Conservation (phyloP, 2,888 invertebrate species). For the Temnothorax rugatulus region DNA sequence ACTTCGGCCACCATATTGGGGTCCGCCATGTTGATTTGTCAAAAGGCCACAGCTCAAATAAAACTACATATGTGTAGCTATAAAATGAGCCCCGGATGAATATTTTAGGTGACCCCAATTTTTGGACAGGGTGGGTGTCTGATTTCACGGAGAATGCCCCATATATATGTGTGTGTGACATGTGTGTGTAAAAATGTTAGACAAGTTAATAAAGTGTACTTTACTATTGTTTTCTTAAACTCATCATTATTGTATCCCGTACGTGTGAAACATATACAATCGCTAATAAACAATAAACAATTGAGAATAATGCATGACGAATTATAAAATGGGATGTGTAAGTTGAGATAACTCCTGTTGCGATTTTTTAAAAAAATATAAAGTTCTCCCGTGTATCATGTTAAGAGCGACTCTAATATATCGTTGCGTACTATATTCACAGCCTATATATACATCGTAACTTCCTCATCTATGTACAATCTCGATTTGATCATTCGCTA, state of each 20-base stretch:
- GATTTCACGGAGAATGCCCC: too few species aligned
- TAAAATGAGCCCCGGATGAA: too few species aligned
- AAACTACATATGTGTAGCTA: too few species aligned
- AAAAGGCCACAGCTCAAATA: too few species aligned
- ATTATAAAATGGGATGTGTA: slow-evolving; percentile 27
- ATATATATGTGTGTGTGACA: background rate
- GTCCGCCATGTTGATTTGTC: too few species aligned
- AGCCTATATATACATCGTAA: slow-evolving; percentile 72
- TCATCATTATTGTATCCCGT: background rate
- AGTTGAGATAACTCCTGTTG: slow-evolving; percentile 34
- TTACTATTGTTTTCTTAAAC: background rate
- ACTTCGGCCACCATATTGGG: too few species aligned
- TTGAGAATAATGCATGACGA: slow-evolving; percentile 13
- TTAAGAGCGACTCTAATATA: slow-evolving; percentile 48
- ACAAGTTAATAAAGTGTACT: background rate
- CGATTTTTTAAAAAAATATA: slow-evolving; percentile 55
- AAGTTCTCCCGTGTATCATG: slow-evolving; percentile 35
- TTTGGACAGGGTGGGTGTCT: too few species aligned
- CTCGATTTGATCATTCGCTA: slow-evolving; percentile 39
- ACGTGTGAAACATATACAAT: background rate
- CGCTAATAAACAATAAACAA: slow-evolving; percentile 1
- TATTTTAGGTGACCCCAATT: too few species aligned
- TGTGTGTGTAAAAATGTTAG: background rate
- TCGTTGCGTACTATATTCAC: slow-evolving; percentile 67
- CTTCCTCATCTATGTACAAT: slow-evolving; percentile 66